Evolutionary conservation across 2,797 vertebrate genomes (phyloP).

Genomic region (Schizopygopsis pylzovi): DNA sequence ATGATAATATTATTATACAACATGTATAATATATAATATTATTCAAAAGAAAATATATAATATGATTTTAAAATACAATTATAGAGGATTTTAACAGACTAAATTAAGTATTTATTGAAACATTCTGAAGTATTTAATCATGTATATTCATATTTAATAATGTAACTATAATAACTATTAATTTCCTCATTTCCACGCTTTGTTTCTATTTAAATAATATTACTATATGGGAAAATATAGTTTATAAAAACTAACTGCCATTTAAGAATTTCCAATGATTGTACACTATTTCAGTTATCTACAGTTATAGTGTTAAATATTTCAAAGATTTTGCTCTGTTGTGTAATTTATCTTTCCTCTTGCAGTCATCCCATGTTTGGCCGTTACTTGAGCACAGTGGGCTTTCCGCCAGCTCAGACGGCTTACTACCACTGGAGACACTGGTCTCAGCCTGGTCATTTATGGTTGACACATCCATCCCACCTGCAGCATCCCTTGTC

Average conservation of each 20-base stretch:
- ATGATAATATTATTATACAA: neutral
- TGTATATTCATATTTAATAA: neutral
- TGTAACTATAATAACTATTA: neutral
- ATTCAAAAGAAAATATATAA: neutral
- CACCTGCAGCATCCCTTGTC: conserved; percentile 6
- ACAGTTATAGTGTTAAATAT: neutral
- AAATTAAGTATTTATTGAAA: neutral
- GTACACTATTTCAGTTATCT: neutral
- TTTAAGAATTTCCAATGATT: neutral
- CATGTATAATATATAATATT: too few species aligned
- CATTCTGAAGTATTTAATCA: neutral
- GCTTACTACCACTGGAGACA: conserved; percentile 48
- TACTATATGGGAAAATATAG: neutral
- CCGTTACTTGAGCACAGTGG: conserved; percentile 78
- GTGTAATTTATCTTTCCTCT: neutral
- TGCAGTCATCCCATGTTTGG: conserved; percentile 86
- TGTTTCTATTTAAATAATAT: neutral
- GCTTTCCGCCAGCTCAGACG: conserved; percentile 67
- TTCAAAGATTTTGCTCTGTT: neutral
- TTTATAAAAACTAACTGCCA: neutral
- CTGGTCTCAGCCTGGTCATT: conserved; percentile 61
- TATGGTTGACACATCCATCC: conserved; percentile 53
- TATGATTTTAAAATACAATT: neutral
- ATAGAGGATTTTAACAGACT: neutral
- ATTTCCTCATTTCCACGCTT: neutral